Percentiles rank a stretch among this genome's conserved stretches.
Evolutionary conservation across 2,797 vertebrate genomes (phyloP).

Genomic region (Leuciscus waleckii): DNA sequence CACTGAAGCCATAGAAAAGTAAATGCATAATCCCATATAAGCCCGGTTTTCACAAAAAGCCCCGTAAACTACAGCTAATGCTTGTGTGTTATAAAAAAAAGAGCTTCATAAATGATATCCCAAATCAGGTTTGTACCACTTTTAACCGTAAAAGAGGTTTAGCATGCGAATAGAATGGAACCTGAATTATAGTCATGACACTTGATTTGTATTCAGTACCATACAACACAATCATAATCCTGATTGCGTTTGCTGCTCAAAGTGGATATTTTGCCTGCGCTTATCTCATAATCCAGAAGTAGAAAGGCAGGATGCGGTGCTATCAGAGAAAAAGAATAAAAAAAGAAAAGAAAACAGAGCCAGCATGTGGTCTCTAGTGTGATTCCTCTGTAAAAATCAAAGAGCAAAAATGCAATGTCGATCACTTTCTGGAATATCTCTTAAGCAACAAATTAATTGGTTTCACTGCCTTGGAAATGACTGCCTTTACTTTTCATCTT

Average conservation of each 20-base stretch:
- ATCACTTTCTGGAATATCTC: slow-evolving; percentile 25
- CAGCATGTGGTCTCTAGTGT: slow-evolving; percentile 33
- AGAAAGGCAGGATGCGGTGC: slow-evolving; percentile 49
- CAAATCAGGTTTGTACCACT: slow-evolving; percentile 36
- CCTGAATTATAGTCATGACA: slow-evolving; percentile 48
- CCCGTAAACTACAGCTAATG: slow-evolving; percentile 38
- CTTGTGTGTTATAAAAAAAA: slow-evolving; percentile 28
- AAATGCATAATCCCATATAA: slow-evolving; percentile 47
- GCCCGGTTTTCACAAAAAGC: slow-evolving; percentile 47
- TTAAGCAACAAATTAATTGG: slow-evolving; percentile 15
- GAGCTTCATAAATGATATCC: slow-evolving; percentile 39
- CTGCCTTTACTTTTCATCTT: neutral
- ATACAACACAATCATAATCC: slow-evolving; percentile 52
- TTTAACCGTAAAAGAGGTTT: slow-evolving; percentile 52
- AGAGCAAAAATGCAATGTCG: slow-evolving; percentile 29
- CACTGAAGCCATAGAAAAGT: slow-evolving; percentile 45
- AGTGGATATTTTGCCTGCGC: slow-evolving; percentile 42
- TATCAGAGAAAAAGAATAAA: slow-evolving; percentile 26
- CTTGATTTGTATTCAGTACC: slow-evolving; percentile 52
- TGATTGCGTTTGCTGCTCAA: slow-evolving; percentile 54
- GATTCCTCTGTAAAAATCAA: slow-evolving; percentile 36
- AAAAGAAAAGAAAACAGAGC: slow-evolving; percentile 12
- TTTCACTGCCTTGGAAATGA: neutral
- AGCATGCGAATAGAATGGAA: slow-evolving; percentile 24
- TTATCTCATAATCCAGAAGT: slow-evolving; percentile 56